A percentile compares a stretch with the other conserved stretches of the same genome.
Conservation (phyloP, 2,797 vertebrate genomes). For the Carduelis carduelis region DNA sequence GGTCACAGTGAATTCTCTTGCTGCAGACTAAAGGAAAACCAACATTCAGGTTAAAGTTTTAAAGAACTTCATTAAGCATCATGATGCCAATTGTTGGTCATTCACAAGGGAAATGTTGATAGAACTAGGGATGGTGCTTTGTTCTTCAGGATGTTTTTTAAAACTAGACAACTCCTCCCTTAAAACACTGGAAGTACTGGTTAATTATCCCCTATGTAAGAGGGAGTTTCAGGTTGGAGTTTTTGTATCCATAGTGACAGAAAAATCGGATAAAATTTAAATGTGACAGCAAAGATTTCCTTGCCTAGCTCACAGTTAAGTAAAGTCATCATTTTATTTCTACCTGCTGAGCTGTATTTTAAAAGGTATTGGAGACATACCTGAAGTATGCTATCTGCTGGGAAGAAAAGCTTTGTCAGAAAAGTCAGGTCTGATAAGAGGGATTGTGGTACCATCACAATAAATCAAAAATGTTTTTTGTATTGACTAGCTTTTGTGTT, state of each 20-base stretch:
- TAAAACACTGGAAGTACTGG: conserved; percentile 42
- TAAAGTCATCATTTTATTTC: not conserved
- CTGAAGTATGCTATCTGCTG: conserved; percentile 1
- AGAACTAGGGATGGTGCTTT: not conserved
- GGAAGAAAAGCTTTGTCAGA: conserved; percentile 26
- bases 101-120: not conserved
- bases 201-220: not conserved
- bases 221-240: not conserved
- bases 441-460: conserved; percentile 25
- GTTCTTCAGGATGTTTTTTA: conserved; percentile 22
- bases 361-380: conserved; percentile 2
- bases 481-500: conserved; percentile 44
- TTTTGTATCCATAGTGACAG: not conserved
- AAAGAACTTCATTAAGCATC: conserved; percentile 24
- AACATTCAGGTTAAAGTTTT: conserved; percentile 60
- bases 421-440: conserved; percentile 3
- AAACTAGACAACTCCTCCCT: not conserved
- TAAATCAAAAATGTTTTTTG: conserved; percentile 27
- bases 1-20: conserved; percentile 24
- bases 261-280: conserved; percentile 12
- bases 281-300: conserved; percentile 30
- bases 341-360: conserved; percentile 19
- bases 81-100: conserved; percentile 7
- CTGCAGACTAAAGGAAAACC: conserved; percentile 12
- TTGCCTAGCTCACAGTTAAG: conserved; percentile 8